Evolutionary conservation across 2,113 vertebrate genomes (phyloP).

Genomic region (Hipposideros armiger): DNA sequence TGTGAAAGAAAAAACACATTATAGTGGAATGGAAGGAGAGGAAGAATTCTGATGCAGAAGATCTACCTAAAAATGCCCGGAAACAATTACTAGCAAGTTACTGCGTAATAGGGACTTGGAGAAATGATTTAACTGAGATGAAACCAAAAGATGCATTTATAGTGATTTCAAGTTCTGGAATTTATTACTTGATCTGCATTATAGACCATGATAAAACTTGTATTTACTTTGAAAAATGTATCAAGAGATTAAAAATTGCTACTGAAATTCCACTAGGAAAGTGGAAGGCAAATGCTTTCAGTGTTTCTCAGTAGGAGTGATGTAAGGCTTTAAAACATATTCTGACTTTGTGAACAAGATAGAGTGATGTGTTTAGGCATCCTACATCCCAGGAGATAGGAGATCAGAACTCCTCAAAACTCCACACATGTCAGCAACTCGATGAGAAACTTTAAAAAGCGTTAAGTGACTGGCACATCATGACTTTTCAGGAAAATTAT

Average conservation of each 20-base stretch:
- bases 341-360: neutral
- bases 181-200: neutral
- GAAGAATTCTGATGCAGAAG: neutral
- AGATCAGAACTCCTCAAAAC: neutral
- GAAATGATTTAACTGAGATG: neutral
- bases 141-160: neutral
- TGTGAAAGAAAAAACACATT: neutral
- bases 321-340: neutral
- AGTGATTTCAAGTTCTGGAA: neutral
- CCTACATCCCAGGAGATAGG: neutral
- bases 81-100: neutral
- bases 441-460: neutral
- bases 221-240: neutral
- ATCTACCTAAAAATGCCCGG: neutral
- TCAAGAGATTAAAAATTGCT: neutral
- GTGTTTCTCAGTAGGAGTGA: neutral
- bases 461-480: neutral
- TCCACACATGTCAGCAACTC: neutral
- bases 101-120: neutral
- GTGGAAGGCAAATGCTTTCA: neutral
- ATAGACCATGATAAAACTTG: neutral
- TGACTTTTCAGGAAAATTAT: neutral
- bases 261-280: neutral
- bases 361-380: neutral
- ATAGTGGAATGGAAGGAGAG: neutral